Percentiles rank a stretch among this genome's conserved stretches.
These are phyloP conservation scores for Emmelina monodactyla DNA, from an alignment of 2,888 invertebrate species.

Conservation along the genomic window DNA sequence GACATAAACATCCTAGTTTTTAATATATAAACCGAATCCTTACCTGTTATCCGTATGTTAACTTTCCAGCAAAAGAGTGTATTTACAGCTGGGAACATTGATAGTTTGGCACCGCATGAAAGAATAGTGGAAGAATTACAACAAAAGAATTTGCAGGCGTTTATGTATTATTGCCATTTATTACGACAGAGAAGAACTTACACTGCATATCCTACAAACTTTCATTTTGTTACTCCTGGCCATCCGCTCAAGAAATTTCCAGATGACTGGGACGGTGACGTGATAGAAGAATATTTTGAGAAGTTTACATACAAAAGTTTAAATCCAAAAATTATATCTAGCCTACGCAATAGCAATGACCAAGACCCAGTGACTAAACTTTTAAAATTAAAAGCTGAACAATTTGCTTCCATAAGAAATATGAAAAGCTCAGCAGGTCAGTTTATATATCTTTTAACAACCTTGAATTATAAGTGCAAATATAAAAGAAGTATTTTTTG, in stretches of 20 bases:
- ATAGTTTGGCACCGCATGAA: slow-evolving; percentile 31
- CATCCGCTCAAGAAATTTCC: slow-evolving; percentile 33
- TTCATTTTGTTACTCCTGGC: slow-evolving; percentile 30
- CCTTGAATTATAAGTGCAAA: too few species aligned
- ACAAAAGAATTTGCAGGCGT: slow-evolving; percentile 26
- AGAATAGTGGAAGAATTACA: slow-evolving; percentile 30
- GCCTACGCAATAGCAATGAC: slow-evolving; percentile 23
- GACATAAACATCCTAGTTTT: too few species aligned
- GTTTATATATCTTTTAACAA: slow-evolving; percentile 11
- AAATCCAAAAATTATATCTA: slow-evolving; percentile 36
- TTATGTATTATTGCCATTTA: slow-evolving; percentile 25
- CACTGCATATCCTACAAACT: slow-evolving; percentile 11
- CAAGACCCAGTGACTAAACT: slow-evolving; percentile 37
- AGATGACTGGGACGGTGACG: slow-evolving; percentile 43
- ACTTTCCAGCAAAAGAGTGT: too few species aligned
- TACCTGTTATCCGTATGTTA: too few species aligned
- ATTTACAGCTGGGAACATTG: slow-evolving; percentile 27
- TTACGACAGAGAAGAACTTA: slow-evolving; percentile 23
- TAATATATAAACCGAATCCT: too few species aligned
- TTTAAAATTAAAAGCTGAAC: slow-evolving; percentile 32
- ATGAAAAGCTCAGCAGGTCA: slow-evolving; percentile 24
- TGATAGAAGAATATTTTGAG: slow-evolving; percentile 39
- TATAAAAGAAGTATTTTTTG: slow-evolving; percentile 3
- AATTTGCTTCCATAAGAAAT: slow-evolving; percentile 13
- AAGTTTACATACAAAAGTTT: slow-evolving; percentile 36